Evolutionary conservation across 2,797 vertebrate genomes (phyloP), one percentile per base, ranked within the genome.

Genomic region (Rhinatrema bivittatum): DNA sequence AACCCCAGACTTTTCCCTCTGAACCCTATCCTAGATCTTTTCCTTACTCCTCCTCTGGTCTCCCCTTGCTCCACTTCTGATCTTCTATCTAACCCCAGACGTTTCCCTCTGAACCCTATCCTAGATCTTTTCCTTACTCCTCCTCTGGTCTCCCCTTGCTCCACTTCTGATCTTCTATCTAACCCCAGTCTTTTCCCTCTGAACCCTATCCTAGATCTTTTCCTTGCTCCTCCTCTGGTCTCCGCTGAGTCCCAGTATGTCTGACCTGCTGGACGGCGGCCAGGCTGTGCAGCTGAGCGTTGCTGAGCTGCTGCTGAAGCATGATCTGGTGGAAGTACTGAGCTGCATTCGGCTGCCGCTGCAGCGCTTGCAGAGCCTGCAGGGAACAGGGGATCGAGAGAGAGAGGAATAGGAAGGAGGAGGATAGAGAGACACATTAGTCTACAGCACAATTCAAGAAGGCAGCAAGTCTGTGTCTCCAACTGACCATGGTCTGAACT

Each of bases 261-360:
- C 78, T 79, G 57, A 98, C 95, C 91, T 98, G 95, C 79, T 97
- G 95, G 42, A 98, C 94, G 4, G 95, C 95, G 9, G 94, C 94
- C 70, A 97, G 62, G 60, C 92, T 98, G 38, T 98, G 93, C 29
- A 98, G 82, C 54, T 98, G 95, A 26, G 93, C 95, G 46, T 71
- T 98, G 50, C 78, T 98, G 63, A 98, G 90, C 70, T 98, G 95
- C 74, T 98, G 95, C 60, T 98, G 95, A 37, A 98, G 80, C 95
- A 98, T 98, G 49, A 98, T 88, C 68, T 98, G 95, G 66, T 98
- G 94, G 51, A 98, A 98, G 66, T 98, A 98, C 61, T 98, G 94
- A 32, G 95, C 94, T 17, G 95, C 95, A 50, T 98, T 96, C 16
- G 95, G 95, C 62, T 98, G 95, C 42, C 95, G 86, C 65, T 98